Conservation (phyloP, 2,113 vertebrate species). For the Etheostoma spectabile region DNA sequence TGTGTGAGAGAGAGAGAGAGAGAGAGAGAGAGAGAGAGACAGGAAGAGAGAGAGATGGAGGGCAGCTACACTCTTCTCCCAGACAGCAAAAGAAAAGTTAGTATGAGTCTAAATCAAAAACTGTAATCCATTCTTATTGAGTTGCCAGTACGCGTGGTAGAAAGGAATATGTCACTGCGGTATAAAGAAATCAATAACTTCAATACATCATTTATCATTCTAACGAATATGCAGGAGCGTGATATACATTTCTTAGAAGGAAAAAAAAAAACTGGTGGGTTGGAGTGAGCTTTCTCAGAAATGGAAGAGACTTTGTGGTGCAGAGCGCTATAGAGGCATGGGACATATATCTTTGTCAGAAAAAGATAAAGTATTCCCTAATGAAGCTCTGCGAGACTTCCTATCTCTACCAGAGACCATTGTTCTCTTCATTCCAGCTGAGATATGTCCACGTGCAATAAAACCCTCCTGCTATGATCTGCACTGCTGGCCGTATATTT, state of each 20-base stretch:
- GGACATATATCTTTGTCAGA: slow-evolving; percentile 60
- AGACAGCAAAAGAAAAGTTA: slow-evolving; percentile 16
- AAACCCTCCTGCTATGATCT: slow-evolving; percentile 28
- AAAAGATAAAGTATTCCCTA: slow-evolving; percentile 60
- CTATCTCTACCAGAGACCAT: slow-evolving; percentile 46
- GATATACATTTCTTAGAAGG: slow-evolving; percentile 13
- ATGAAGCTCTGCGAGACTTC: slow-evolving; percentile 54
- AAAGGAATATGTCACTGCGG: slow-evolving; percentile 35
- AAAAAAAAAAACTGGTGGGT: slow-evolving; percentile 5
- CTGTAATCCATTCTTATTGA: slow-evolving; percentile 17
- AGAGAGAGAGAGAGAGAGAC: slow-evolving; percentile 15
- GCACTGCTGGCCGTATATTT: neutral
- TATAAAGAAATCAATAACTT: slow-evolving; percentile 47
- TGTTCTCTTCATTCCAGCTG: slow-evolving; percentile 36
- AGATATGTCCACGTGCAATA: slow-evolving; percentile 30
- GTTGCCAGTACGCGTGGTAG: slow-evolving; percentile 5
- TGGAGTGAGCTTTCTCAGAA: slow-evolving; percentile 35
- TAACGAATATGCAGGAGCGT: neutral
- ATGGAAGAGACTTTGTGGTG: slow-evolving; percentile 8
- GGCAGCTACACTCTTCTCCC: slow-evolving; percentile 16
- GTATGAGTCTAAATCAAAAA: slow-evolving; percentile 27
- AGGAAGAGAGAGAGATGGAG: slow-evolving; percentile 11
- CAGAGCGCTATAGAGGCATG: neutral
- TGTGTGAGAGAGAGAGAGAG: slow-evolving; percentile 8
- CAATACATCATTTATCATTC: slow-evolving; percentile 48